phyloP scores from a whole-genome alignment of 35 echinoderm and acorn worm genomes.

The Diadema setosum region DNA sequence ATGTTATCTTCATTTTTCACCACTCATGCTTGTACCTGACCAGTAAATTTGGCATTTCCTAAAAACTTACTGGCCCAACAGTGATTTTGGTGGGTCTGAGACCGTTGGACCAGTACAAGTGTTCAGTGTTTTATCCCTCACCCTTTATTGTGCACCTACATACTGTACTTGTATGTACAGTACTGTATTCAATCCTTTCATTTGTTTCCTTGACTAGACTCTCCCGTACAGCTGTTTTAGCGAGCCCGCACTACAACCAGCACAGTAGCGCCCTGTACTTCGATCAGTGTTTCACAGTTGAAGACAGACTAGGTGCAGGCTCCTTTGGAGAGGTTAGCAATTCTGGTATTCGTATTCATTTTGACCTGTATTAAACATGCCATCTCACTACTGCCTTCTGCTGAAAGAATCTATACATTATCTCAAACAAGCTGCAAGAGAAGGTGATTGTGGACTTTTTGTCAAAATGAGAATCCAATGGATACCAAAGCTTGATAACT shows the following conservation, averaged over 20 bases:
- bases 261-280: conserved; percentile 63
- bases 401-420: too few species aligned
- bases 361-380: too few species aligned
- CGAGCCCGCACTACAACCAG: conserved; percentile 80
- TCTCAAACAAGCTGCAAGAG: too few species aligned
- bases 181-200: background rate
- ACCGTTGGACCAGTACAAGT: background rate
- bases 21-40: too few species aligned
- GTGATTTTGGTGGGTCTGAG: background rate
- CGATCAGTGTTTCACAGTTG: conserved; percentile 87
- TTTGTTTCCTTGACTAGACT: conserved; percentile 23
- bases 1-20: too few species aligned
- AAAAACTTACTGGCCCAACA: background rate
- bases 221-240: conserved; percentile 37
- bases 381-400: too few species aligned
- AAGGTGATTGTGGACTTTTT: too few species aligned
- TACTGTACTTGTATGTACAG: background rate
- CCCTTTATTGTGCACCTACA: background rate
- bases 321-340: conserved; percentile 91
- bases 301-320: conserved; percentile 79
- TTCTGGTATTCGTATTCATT: too few species aligned
- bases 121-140: background rate
- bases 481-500: too few species aligned
- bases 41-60: background rate
- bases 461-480: too few species aligned